Evolutionary conservation across 2,797 vertebrate genomes (phyloP), one percentile per base, ranked within the genome.

Genomic region (Australoheros facetus): DNA sequence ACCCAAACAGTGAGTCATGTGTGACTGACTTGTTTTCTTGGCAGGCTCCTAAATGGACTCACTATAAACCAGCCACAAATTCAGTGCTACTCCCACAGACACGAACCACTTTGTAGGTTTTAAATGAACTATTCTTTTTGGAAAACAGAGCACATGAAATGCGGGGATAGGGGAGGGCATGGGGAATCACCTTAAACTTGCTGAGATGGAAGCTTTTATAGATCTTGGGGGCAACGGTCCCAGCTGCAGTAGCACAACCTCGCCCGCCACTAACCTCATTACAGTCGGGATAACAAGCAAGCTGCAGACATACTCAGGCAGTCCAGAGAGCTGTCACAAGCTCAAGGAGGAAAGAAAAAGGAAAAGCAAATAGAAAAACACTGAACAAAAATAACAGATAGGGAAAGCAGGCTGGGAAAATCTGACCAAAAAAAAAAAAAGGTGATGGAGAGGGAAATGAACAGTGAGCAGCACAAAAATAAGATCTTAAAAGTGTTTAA

Each of bases 1-100:
- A 54, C 51, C 74, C 73, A 53, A 83, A 80, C 77, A 80, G 14
- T 56, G 77, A 86, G 73, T 87, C 77, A 75, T 37, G 70, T 73
- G 73, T 57, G 60, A 81, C n/a, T 34, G 73, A 70, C 73, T 81
- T 71, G 19, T 62, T 73, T 56, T 73, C 58, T 81, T 83, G 82
- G 80, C 84, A 81, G 72, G 28, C 32, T 45, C 13, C 13, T 58
- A 30, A 73, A 71, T 64, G 45, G 30, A 19, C 34, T 72, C 2
- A 1, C 59, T 28, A 14, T 21, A 17, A 64, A 55, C 6, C 45
- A 57, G 42, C 62, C 59, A 53, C 23, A 79, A 62, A 30, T 48
- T 1, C 45, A 54, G 62, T 0, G 37, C 60, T 13, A 3, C 55
- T 72, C 21, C 51, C 51, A 48, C 17, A 56, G 74, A 34, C 70